Base-by-base conservation (phyloP, 2,888 invertebrate species). In the Drosophila gaucha region DNA sequence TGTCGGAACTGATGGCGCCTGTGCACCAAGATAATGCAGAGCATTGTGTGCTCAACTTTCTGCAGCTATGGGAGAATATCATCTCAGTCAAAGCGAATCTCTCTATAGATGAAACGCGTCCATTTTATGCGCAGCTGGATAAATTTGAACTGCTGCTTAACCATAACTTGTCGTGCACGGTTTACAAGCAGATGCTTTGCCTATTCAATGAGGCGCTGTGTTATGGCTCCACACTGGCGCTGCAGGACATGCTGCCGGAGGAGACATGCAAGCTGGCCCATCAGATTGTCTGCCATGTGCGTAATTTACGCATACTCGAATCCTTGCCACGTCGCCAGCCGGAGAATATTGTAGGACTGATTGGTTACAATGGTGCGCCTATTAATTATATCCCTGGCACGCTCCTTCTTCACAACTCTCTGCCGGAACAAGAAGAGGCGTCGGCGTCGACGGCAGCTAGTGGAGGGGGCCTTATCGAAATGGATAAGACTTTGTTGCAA, bases 51-150 rank as follows among this genome's bases (percentile, higher is more conserved):
- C 92, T 97, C 55, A 96, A 96, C 47, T 97, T 97, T 90, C 93
- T 97, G 73, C 95, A 96, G 51, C 92, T 97, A 33, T 97, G 97
- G 97, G 96, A 97, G 90, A 96, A 96, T 74, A 96, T 97, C 16
- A 97, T 97, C 89, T 97, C 97, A 55, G 97, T 97, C 0, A 96
- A 96, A 92, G 96, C 97, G 20, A 97, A 97, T 92, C 93, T 97
- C 55, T 97, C 97, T 39, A 95, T 97, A 26, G 95, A 96, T 70
- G 97, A 97, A 89, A 97, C 97, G 0, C 96, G 97, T 90, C 96
- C 96, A 2, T 97, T 97, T 91, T 97, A 97, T 90, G 95, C 96
- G 1, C 96, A 97, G 89, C 91, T 97, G 76, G 96, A 97, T 80
- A 94, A 95, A 83, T 96, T 97, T 91, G 96, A 96, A 12, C 94